Percentiles rank a stretch among this genome's conserved stretches.
Conservation (phyloP, 1,140 invertebrate species). For the Calliopsis andreniformis region DNA sequence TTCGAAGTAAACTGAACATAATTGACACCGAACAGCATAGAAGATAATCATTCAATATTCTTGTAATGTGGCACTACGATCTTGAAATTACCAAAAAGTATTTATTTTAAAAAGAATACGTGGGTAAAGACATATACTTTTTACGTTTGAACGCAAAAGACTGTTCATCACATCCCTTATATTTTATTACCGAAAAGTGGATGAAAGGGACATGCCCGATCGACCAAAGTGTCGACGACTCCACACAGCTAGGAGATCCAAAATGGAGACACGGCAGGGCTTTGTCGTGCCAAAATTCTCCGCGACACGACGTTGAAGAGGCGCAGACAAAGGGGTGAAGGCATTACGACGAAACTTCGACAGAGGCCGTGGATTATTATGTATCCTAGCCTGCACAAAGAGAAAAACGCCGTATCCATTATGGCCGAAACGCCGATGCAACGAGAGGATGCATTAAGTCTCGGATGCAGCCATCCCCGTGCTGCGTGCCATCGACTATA, state of each 20-base stretch:
- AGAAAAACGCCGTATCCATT: constrained; percentile 52
- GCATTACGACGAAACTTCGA: constrained; percentile 57
- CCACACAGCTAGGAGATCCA: constrained; percentile 63
- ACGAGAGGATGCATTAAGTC: constrained; percentile 54
- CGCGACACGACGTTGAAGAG: constrained; percentile 27
- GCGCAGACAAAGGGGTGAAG: constrained; percentile 45
- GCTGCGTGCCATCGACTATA: constrained; percentile 20
- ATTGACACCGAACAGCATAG: no score
- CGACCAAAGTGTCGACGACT: constrained; percentile 63
- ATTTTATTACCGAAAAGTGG: constrained; percentile 66
- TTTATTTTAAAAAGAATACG: no score
- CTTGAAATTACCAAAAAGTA: no score
- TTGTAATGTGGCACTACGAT: no score
- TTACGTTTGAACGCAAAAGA: no score
- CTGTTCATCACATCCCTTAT: constrained; percentile 18
- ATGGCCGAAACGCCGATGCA: constrained; percentile 52
- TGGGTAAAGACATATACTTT: no score
- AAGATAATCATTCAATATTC: no score
- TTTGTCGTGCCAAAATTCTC: constrained; percentile 76
- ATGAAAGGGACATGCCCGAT: constrained; percentile 55
- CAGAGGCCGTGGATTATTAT: constrained; percentile 46
- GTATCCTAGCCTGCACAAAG: constrained; percentile 49
- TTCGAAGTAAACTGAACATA: no score
- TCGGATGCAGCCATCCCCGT: neutral
- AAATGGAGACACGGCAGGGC: constrained; percentile 72